Conservation (phyloP, 2,113 vertebrate species). For the Cardinalis cardinalis region DNA sequence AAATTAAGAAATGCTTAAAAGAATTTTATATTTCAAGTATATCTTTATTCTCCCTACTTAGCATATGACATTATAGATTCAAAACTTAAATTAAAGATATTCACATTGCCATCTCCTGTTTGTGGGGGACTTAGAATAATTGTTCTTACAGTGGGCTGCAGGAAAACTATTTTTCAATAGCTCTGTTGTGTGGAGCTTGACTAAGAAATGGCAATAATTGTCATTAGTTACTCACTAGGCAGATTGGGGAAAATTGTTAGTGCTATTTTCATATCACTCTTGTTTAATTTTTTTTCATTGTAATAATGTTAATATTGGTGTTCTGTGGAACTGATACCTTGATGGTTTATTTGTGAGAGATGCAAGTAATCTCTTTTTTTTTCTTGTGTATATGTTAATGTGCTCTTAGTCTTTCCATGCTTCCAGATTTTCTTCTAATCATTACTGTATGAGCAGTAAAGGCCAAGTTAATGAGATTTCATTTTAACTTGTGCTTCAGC, state of each 20-base stretch:
- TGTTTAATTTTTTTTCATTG: conserved; percentile 10
- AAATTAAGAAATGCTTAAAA: conserved; percentile 16
- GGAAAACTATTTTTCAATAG: neutral
- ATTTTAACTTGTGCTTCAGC: neutral
- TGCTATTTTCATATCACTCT: neutral
- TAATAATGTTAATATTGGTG: neutral
- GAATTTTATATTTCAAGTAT: conserved; percentile 12
- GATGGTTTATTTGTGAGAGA: neutral
- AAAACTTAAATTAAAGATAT: neutral
- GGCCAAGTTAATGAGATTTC: neutral
- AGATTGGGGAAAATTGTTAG: neutral
- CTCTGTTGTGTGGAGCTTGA: neutral
- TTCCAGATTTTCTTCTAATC: neutral
- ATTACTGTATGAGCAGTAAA: neutral
- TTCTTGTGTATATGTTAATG: neutral
- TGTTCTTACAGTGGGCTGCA: neutral
- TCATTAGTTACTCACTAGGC: neutral
- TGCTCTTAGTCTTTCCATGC: neutral
- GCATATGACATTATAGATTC: conserved; percentile 14
- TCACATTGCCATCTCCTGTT: neutral
- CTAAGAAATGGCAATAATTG: neutral
- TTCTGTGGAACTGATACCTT: neutral
- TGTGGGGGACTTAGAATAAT: neutral
- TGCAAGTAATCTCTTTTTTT: neutral
- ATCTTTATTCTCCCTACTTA: neutral